These are phyloP conservation scores for Girardinus metallicus DNA, from an alignment of 2,797 vertebrate species.

Conservation along the genomic window DNA sequence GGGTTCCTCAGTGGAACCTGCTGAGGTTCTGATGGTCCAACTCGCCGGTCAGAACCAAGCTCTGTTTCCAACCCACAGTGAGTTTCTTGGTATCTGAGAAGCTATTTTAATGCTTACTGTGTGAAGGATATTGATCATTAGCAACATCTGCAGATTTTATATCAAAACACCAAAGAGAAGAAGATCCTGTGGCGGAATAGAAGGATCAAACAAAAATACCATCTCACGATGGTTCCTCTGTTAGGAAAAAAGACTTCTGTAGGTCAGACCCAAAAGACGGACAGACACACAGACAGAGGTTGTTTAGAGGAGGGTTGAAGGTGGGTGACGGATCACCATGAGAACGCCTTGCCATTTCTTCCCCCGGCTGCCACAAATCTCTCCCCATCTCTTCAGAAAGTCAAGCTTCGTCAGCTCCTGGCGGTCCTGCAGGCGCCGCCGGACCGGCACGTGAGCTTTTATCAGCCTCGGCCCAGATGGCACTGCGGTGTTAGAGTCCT, in stretches of 20 bases:
- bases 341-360: constrained; percentile 68
- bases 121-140: not conserved
- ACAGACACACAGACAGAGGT: constrained; percentile 56
- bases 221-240: constrained; percentile 27
- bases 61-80: not conserved
- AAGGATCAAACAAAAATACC: constrained; percentile 21
- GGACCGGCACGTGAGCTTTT: constrained; percentile 81
- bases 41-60: not conserved
- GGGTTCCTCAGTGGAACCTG: not conserved
- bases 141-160: not conserved
- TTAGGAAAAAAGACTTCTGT: constrained; percentile 23
- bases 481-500: constrained; percentile 65
- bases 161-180: not conserved
- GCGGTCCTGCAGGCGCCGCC: constrained; percentile 76
- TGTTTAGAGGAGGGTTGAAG: constrained; percentile 10
- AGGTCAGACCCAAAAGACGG: constrained; percentile 35
- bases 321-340: constrained; percentile 61
- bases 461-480: constrained; percentile 82
- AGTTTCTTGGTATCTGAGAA: not conserved
- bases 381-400: constrained; percentile 77
- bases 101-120: not conserved
- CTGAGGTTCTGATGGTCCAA: not conserved
- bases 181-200: constrained; percentile 20
- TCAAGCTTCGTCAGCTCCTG: constrained; percentile 73
- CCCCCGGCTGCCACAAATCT: constrained; percentile 70